Conservation (phyloP, 2,113 vertebrate species). For the Tetraodon nigroviridis region DNA sequence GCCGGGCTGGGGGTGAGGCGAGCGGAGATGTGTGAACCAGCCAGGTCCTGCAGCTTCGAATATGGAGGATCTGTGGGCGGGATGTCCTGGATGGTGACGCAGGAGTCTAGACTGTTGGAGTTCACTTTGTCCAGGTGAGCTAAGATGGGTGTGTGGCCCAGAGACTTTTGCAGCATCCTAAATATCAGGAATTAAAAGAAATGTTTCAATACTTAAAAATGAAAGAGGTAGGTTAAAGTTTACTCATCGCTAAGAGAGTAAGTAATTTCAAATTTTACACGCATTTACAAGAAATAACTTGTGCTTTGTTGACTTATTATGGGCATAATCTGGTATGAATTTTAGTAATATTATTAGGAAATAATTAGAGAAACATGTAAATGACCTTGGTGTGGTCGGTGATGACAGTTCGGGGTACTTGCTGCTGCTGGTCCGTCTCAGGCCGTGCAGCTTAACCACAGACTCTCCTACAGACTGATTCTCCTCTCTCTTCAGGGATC, state of each 20-base stretch:
- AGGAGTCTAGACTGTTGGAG: conserved; percentile 92
- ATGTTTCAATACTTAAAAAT: background rate
- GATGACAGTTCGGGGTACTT: conserved; percentile 85
- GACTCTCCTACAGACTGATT: conserved; percentile 73
- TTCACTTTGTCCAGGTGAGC: conserved; percentile 93
- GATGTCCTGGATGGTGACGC: conserved; percentile 78
- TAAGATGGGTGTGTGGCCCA: conserved; percentile 84
- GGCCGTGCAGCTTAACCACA: conserved; percentile 78
- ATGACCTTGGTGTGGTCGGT: conserved; percentile 87
- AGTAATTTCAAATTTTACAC: too few relatives aligned
- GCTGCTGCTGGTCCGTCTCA: conserved; percentile 74
- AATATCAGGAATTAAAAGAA: conserved; percentile 1
- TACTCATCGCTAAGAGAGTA: background rate
- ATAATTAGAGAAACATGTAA: background rate
- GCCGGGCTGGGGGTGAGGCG: conserved; percentile 92
- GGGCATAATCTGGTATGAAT: background rate
- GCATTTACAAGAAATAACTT: too few relatives aligned
- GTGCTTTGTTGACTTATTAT: background rate
- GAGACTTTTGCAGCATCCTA: conserved; percentile 86
- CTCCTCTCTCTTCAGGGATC: conserved; percentile 62
- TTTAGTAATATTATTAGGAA: background rate
- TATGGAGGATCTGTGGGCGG: conserved; percentile 75
- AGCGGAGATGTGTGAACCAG: conserved; percentile 43
- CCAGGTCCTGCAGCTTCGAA: conserved; percentile 85
- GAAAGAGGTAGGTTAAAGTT: background rate